Base-by-base conservation (phyloP, 2,113 vertebrate species). In the Syngnathus scovelli region DNA sequence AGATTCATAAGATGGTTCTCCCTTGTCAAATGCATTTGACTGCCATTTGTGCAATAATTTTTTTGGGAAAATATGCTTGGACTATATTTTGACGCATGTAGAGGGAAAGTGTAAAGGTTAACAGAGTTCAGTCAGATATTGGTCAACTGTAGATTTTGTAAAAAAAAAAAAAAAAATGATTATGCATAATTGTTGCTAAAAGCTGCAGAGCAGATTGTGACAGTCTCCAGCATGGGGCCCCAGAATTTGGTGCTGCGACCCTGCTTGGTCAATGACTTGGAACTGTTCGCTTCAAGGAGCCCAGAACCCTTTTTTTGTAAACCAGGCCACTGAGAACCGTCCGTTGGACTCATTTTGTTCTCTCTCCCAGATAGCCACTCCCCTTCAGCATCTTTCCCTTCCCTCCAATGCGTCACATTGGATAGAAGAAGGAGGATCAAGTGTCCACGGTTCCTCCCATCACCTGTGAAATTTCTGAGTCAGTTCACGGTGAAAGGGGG, bases 401-500 rank as follows among this genome's bases (percentile, higher is more conserved):
- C 38, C 2, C 44, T 62, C 64, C 48, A 58, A 64, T 81, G 85
- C 78, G 75, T 87, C 82, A 67, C 82, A 83, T 86, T 83, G 79
- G 77, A 54, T 82, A 83, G 83, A 85, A 88, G 77, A 61, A 68
- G 75, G 81, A 78, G 83, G 89, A 93, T 95, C 88, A 73, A 91
- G 91, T 94, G 88, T 90, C 93, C 84, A 85, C 89, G 85, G 91
- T 88, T 90, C 91, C 91, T 94, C 92, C 90, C 91, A 92, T 96
- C 94, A 98, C 95, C 96, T 98, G 95, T 92, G 92, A 95, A 94
- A 95, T 95, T 93, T 95, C 92, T 92, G 94, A 93, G 92, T 78
- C 56, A 77, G 85, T 87, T 90, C 83, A 83, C 9, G 46, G 83
- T 98, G 93, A 98, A 98, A 97, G 93, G 92, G 81, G 66, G 85